These are phyloP conservation scores for Macrosiphum euphorbiae DNA, from an alignment of 2,888 invertebrate genomes.

Conservation along the genomic window DNA sequence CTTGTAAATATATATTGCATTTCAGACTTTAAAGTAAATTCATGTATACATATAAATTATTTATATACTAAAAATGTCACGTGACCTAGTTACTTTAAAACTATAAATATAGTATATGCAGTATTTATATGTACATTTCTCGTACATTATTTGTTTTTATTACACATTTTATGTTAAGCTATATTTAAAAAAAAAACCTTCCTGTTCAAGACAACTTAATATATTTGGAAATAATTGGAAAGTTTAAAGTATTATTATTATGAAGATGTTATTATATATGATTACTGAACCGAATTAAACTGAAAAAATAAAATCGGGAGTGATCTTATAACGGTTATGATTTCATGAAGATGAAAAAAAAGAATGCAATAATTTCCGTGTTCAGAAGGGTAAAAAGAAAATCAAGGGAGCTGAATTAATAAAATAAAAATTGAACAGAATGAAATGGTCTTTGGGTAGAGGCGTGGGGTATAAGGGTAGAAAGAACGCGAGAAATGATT, in stretches of 20 bases:
- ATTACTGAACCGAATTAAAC: background rate
- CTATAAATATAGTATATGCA: background rate
- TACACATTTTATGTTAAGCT: background rate
- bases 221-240: background rate
- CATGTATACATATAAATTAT: background rate
- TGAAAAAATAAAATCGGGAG: conserved; percentile 20
- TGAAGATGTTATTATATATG: background rate
- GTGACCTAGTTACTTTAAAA: background rate
- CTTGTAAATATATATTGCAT: background rate
- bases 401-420: conserved; percentile 38
- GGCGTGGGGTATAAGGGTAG: background rate
- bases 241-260: background rate
- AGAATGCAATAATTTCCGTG: conserved; percentile 37
- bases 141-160: background rate
- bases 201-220: background rate
- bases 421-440: conserved; percentile 40
- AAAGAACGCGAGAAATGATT: conserved; percentile 12
- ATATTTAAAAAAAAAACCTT: background rate
- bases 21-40: background rate
- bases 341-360: background rate
- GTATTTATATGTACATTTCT: background rate
- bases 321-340: conserved; percentile 25
- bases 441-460: background rate
- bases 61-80: conserved; percentile 16
- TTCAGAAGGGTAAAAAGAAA: background rate